Evolutionary conservation across 2,113 vertebrate genomes (phyloP).

Genomic region (Chaetodon trifascialis): DNA sequence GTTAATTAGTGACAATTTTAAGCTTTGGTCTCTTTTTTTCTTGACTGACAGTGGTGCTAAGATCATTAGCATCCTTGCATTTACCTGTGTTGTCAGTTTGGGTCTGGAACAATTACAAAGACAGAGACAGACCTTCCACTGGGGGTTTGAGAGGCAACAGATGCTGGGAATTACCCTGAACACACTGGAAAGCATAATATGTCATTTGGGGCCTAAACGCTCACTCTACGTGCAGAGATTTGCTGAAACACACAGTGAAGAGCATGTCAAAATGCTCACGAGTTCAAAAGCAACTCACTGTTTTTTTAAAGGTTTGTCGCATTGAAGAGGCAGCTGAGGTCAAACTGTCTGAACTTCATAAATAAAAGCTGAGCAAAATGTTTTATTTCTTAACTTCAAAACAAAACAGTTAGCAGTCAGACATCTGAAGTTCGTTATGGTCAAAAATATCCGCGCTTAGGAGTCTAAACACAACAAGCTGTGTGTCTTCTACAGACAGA

Average conservation of each 20-base stretch:
- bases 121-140: constrained; percentile 33
- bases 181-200: constrained; percentile 29
- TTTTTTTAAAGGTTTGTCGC: not conserved
- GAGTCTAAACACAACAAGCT: constrained; percentile 29
- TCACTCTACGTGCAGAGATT: not conserved
- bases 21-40: constrained; percentile 67
- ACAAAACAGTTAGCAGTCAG: not conserved
- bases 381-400: not conserved
- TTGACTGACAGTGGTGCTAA: constrained; percentile 52
- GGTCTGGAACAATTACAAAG: constrained; percentile 42
- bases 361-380: not conserved
- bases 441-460: not conserved
- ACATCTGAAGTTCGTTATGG: not conserved
- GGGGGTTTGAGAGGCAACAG: constrained; percentile 59
- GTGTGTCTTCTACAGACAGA: not conserved
- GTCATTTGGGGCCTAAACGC: constrained; percentile 30
- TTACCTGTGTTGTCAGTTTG: constrained; percentile 46
- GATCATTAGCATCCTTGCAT: constrained; percentile 64
- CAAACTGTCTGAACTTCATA: not conserved
- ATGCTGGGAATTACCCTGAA: constrained; percentile 56
- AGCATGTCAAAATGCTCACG: not conserved
- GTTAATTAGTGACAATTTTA: constrained; percentile 84
- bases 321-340: not conserved
- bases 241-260: not conserved
- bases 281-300: not conserved